Evolutionary conservation across 2,797 vertebrate species (phyloP), one percentile per base, ranked within the genome.

Genomic region (Acanthis flammea): DNA sequence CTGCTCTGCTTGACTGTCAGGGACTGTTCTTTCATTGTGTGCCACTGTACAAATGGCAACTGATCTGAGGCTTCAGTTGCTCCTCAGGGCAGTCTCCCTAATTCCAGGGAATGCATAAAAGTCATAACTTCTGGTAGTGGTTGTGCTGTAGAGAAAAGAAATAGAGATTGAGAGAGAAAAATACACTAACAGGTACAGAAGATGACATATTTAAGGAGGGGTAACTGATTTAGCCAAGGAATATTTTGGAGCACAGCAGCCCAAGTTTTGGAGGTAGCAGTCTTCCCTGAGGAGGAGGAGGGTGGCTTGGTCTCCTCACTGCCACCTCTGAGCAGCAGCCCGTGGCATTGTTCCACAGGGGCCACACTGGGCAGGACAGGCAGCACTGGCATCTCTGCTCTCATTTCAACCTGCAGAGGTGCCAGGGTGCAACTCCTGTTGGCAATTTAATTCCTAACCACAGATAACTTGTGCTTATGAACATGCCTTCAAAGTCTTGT

Each of bases 261-360:
- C 27, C 21, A 18, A 31, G 1, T 55, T 83, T 60, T 54, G 44
- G 74, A 50, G 30, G 35, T 27, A 71, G 57, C 19, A 30, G 23
- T 50, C 6, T 19, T 77, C 25, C 17, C 45, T n/a, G 44, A 3
- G 25, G 57, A n/a, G 55, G 33, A 68, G 28, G n/a, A 58, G 23
- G 6, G 37, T 24, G 12, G 10, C 3, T 9, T 25, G 14, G 14
- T 68, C 10, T 79, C 33, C 68, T 55, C 30, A 6, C n/a, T 41
- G 62, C 30, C 28, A 1, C 7, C 16, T 16, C 37, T 50, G 79
- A 42, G 45, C n/a, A 75, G 66, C 41, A 50, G 14, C 41, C 24
- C 0, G 0, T 31, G 51, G 37, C 15, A 7, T 19, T 0, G 1
- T 1, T 41, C 25, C 21, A 22, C 28, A 44, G 61, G 25, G 58